Percentiles rank a stretch among this genome's conserved stretches.
phyloP scores from a whole-genome alignment of 1,140 invertebrate species.

The Pseudomyrmex pallidus region DNA sequence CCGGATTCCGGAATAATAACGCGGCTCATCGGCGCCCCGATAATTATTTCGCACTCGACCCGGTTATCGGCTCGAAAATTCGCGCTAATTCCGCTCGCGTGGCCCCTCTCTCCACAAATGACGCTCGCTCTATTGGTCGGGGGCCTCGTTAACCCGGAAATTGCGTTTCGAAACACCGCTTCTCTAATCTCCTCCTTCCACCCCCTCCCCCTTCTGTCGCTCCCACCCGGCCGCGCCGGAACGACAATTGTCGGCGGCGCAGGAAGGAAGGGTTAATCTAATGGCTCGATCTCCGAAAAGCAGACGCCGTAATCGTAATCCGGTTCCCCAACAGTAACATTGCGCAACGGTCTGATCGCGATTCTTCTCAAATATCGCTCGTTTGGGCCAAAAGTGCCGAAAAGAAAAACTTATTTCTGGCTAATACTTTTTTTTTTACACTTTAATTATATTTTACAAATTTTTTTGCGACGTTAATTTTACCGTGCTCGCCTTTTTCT shows the following conservation, averaged over 20 bases:
- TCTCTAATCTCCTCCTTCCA: conserved; percentile 21
- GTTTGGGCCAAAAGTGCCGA: background rate
- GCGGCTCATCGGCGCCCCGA: conserved; percentile 57
- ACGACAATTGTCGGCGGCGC: conserved; percentile 51
- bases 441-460: background rate
- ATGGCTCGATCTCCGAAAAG: conserved; percentile 32
- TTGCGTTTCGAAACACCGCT: conserved; percentile 59
- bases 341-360: background rate
- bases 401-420: background rate
- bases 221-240: background rate
- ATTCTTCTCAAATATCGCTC: background rate
- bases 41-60: conserved; percentile 66
- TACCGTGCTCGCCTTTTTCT: too few relatives aligned
- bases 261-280: conserved; percentile 57
- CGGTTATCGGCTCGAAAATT: conserved; percentile 61
- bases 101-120: conserved; percentile 45
- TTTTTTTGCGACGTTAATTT: background rate
- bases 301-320: conserved; percentile 45
- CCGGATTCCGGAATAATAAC: conserved; percentile 64
- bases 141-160: conserved; percentile 59
- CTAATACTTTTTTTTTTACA: background rate
- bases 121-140: conserved; percentile 47
- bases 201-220: background rate
- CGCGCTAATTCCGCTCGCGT: conserved; percentile 56
- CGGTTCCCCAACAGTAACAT: background rate